Conservation (phyloP, 2,888 invertebrate genomes). For the Stomorhina lunata region DNA sequence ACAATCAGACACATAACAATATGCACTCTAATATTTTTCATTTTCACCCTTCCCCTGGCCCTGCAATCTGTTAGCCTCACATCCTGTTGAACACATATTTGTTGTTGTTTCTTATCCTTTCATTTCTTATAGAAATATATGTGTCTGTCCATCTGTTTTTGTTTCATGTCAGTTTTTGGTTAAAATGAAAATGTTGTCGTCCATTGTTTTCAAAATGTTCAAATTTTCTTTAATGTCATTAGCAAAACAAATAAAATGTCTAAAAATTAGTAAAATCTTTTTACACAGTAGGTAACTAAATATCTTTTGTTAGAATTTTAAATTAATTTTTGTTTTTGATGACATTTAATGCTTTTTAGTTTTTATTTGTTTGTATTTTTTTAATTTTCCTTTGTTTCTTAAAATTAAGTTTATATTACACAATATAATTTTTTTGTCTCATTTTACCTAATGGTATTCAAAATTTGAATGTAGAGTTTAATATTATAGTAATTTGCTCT, state of each 20-base stretch:
- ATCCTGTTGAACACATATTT: no score
- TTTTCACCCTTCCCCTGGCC: no score
- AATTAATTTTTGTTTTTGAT: slow-evolving; percentile 10
- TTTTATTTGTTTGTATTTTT: neutral
- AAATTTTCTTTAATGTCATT: slow-evolving; percentile 31
- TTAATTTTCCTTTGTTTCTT: no score
- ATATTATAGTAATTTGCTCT: neutral
- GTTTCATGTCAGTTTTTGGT: slow-evolving; percentile 9
- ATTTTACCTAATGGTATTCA: neutral
- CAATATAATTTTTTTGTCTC: neutral
- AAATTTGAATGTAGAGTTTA: neutral
- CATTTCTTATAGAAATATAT: neutral
- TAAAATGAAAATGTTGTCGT: neutral
- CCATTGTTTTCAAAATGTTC: neutral
- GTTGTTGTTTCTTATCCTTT: neutral
- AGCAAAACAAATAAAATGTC: slow-evolving; percentile 32
- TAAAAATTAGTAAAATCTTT: neutral
- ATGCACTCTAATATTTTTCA: neutral
- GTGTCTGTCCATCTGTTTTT: no score
- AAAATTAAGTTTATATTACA: neutral
- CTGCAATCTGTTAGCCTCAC: no score
- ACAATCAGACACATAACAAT: slow-evolving; percentile 13
- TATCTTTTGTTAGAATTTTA: neutral
- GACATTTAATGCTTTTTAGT: slow-evolving; percentile 13
- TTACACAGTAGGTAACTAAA: no score